A percentile compares a stretch with the other conserved stretches of the same genome.
These are phyloP conservation scores for Oryctolagus cuniculus DNA, from an alignment of 2,113 vertebrate genomes.

Conservation along the genomic window mOryCun1.1 NC_091433.1:174560001-174560500, in stretches of 20 bases:
- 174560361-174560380: background rate
- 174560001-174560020: background rate
- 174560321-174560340: no score
- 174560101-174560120: background rate
- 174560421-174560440: constrained; percentile 21
- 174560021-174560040: background rate
- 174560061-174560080: background rate
- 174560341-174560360: background rate
- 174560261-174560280: background rate
- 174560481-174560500: background rate
- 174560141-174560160: background rate
- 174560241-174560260: background rate
- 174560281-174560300: no score
- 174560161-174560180: background rate
- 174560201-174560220: background rate
- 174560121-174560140: background rate
- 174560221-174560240: background rate
- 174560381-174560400: background rate
- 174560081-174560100: background rate
- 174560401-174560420: background rate
- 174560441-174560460: background rate
- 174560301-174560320: no score
- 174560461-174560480: background rate
- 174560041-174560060: background rate
- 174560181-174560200: background rate